phyloP scores from a whole-genome alignment of 2,113 vertebrate species.

The Pseudorasbora parva region DNA sequence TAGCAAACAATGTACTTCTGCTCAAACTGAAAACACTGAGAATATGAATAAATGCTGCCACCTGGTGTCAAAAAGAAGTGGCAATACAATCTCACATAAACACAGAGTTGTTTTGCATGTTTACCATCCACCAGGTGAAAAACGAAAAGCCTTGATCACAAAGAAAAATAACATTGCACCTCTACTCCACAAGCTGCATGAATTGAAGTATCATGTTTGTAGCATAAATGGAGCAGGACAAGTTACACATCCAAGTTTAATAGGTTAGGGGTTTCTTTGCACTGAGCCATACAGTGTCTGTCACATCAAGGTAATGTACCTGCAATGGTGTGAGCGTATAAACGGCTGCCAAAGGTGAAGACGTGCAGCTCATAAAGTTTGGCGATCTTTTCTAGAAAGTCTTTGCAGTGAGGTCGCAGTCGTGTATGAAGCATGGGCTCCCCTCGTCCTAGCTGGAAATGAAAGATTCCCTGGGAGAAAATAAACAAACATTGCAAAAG shows the following conservation, averaged over 20 bases:
- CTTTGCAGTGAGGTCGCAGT: conserved; percentile 94
- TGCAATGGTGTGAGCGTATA: conserved; percentile 98
- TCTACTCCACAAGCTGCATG: background rate
- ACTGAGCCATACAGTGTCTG: background rate
- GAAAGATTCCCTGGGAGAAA: conserved; percentile 88
- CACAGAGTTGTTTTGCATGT: background rate
- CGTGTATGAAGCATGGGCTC: conserved; percentile 97
- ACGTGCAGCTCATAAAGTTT: conserved; percentile 95
- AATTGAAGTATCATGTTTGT: background rate
- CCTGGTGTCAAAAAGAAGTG: background rate
- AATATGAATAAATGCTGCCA: conserved; percentile 24
- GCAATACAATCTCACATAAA: background rate
- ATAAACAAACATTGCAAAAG: background rate
- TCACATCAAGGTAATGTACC: conserved; percentile 72
- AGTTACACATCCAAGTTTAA: background rate
- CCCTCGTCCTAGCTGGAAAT: conserved; percentile 94
- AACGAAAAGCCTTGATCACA: background rate
- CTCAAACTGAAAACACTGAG: background rate
- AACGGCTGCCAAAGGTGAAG: conserved; percentile 96
- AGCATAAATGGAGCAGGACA: background rate
- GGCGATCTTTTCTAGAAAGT: conserved; percentile 95
- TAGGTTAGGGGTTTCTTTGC: background rate
- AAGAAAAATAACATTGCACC: background rate
- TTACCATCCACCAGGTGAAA: background rate
- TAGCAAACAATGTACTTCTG: background rate